A percentile compares a stretch with the other conserved stretches of the same genome.
These are phyloP conservation scores for Rapana venosa DNA, from an alignment of 2,888 invertebrate genomes.

Conservation along the genomic window DNA sequence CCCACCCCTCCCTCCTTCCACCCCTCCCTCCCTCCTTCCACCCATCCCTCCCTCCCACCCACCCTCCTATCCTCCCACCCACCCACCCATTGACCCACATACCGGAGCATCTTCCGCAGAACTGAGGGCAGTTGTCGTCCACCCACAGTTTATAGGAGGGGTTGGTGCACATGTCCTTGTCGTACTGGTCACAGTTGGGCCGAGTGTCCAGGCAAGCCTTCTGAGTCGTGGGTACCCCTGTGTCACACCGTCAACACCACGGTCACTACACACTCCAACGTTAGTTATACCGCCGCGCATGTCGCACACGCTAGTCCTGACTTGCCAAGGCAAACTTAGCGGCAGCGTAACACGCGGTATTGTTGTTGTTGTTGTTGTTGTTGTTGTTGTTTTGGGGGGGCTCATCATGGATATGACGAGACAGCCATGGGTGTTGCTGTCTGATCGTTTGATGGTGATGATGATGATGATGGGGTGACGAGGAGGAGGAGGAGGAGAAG, in stretches of 20 bases:
- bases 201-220: conserved; percentile 37
- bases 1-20: too few species aligned
- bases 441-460: too few species aligned
- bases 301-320: background rate
- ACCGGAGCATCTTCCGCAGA: conserved; percentile 40
- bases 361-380: background rate
- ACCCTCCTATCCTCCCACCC: background rate
- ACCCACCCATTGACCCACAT: background rate
- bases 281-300: background rate
- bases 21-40: too few species aligned
- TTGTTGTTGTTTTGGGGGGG: background rate
- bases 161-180: conserved; percentile 41
- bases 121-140: conserved; percentile 44
- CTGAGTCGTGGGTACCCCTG: background rate
- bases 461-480: too few species aligned
- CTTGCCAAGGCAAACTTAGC: background rate
- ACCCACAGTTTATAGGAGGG: conserved; percentile 30
- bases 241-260: background rate
- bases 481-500: too few species aligned
- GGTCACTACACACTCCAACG: background rate
- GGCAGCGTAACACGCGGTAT: too few species aligned
- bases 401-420: too few species aligned
- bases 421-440: too few species aligned
- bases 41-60: background rate
- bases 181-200: conserved; percentile 40